These are phyloP conservation scores for Mythimna vitellina DNA, from an alignment of 2,888 invertebrate genomes.

Conservation along the genomic window DNA sequence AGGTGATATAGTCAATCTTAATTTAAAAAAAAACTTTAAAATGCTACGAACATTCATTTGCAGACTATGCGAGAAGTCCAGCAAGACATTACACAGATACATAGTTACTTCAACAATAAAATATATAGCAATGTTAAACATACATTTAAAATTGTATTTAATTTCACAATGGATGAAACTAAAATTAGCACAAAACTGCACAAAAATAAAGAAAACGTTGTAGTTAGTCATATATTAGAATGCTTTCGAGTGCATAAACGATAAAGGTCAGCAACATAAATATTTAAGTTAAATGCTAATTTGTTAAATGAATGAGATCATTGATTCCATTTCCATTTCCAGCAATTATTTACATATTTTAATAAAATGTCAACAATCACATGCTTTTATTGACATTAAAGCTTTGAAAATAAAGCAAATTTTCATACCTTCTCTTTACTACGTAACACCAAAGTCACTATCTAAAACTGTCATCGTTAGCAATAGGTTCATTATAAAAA, in stretches of 20 bases:
- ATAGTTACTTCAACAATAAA: no score
- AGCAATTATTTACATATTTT: constrained; percentile 18
- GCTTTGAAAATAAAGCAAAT: not conserved
- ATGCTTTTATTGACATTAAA: constrained; percentile 12
- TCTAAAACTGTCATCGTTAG: not conserved
- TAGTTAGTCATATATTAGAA: not conserved
- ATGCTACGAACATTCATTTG: no score
- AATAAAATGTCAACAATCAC: constrained; percentile 4
- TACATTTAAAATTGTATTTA: not conserved
- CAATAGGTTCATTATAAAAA: no score
- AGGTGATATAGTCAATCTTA: no score
- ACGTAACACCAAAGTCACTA: not conserved
- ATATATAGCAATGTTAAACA: no score
- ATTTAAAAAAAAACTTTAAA: no score
- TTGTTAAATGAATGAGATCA: not conserved
- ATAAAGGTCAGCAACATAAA: constrained; percentile 15
- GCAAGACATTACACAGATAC: no score
- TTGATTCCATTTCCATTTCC: constrained; percentile 7
- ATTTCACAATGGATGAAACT: not conserved
- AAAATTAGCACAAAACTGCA: not conserved
- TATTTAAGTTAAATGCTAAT: constrained; percentile 17
- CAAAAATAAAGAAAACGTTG: no score
- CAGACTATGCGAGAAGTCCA: no score
- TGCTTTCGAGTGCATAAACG: not conserved
- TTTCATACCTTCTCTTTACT: not conserved